phyloP scores from a whole-genome alignment of 1,140 invertebrate species.

The Drosophila arawakana region DNA sequence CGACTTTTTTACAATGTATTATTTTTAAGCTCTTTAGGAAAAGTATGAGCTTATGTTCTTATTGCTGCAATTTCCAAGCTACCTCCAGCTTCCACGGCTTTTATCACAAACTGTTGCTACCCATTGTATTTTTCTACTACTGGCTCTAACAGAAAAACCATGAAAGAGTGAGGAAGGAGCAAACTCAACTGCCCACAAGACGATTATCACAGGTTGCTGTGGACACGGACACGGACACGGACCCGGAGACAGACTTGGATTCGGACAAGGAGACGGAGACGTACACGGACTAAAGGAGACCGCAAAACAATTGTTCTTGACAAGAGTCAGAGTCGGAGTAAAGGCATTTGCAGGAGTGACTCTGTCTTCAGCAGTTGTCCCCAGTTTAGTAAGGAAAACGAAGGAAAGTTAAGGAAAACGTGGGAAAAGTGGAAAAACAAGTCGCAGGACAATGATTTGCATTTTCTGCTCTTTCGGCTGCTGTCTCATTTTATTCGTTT shows the following conservation, averaged over 20 bases:
- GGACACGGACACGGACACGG: slow-evolving; percentile 27
- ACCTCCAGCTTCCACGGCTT: too few species aligned
- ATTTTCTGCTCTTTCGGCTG: slow-evolving; percentile 63
- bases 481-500: slow-evolving; percentile 56
- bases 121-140: too few species aligned
- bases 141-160: too few species aligned
- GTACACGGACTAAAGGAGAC: slow-evolving; percentile 22
- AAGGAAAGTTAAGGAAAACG: neutral
- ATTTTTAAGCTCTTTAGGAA: too few species aligned
- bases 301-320: slow-evolving; percentile 48
- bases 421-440: slow-evolving; percentile 26
- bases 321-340: slow-evolving; percentile 11
- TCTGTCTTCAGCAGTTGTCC: slow-evolving; percentile 2
- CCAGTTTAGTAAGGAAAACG: neutral
- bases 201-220: slow-evolving; percentile 72
- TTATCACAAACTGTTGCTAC: too few species aligned
- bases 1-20: too few species aligned
- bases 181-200: slow-evolving; percentile 62
- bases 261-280: slow-evolving; percentile 18
- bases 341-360: slow-evolving; percentile 15
- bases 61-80: too few species aligned
- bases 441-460: slow-evolving; percentile 67
- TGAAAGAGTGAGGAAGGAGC: neutral
- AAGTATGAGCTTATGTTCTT: too few species aligned
- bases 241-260: slow-evolving; percentile 19